Evolutionary conservation across 2,113 vertebrate species (phyloP), one percentile per base, ranked within the genome.

Genomic region (Amazona vittata): DNA sequence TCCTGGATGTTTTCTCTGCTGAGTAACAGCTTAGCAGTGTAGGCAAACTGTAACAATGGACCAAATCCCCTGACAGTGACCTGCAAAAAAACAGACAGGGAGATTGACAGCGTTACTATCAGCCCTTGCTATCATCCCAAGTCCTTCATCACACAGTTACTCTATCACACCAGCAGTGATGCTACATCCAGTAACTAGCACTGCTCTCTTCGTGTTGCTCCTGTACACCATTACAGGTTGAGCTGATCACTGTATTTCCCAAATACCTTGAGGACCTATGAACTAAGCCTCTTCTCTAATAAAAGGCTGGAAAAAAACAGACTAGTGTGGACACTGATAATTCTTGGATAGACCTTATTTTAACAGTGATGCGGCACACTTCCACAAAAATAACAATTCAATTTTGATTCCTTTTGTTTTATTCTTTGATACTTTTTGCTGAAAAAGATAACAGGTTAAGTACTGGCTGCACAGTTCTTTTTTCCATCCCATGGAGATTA

Each of bases 1-100:
- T 99, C 99, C 94, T 99, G 99, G 97, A 99, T 99, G 98, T 99
- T 99, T 93, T 99, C 99, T 98, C 99, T 99, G 98, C 99, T 99
- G 98, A 99, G 99, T 97, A 99, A 98, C 97, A 99, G 98, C 98
- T 99, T 99, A 97, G 99, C 99, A 80, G 99, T 99, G 98, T 99
- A 99, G 98, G 99, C 99, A 93, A 99, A 99, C 99, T 99, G 99
- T 96, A 99, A 97, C 99, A 99, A 99, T 69, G 99, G 99, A 96
- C 99, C 99, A 95, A 99, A 99, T 97, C 99, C 99, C 97, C 98
- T 99, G 97, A 99, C 99, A 81, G 99, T 99, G 99, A 99, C 99
- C 99, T 99, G 98, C 93, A 97, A 96, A 74, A 93, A 88, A 77
- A 93, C 31, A 97, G 81, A 94, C 91, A 98, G 97, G 96, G 98